Evolutionary conservation across 2,888 invertebrate species (phyloP).

Genomic region (Cantharis lateralis): DNA sequence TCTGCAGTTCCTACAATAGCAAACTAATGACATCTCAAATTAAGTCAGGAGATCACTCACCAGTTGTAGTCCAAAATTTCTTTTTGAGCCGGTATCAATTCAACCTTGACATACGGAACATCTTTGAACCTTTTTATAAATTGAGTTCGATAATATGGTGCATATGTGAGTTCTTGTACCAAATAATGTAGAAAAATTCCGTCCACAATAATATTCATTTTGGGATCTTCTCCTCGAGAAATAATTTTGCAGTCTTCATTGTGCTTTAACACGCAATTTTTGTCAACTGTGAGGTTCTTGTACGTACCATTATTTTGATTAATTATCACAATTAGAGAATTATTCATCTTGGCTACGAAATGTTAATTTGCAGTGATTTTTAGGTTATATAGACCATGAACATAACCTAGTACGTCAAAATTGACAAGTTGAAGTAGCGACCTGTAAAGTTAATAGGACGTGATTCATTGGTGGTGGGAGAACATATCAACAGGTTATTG

Average conservation of each 20-base stretch:
- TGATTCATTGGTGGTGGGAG: not conserved
- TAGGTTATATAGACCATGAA: not conserved
- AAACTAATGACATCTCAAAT: slow-evolving; percentile 1
- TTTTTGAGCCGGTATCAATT: slow-evolving; percentile 61
- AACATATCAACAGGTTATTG: not conserved
- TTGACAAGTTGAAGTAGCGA: not conserved
- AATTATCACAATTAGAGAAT: not conserved
- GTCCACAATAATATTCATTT: slow-evolving; percentile 36
- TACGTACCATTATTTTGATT: not conserved
- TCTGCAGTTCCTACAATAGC: slow-evolving; percentile 59
- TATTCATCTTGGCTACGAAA: not conserved
- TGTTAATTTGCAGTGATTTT: not conserved
- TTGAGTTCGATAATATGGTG: slow-evolving; percentile 19
- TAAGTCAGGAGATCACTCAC: slow-evolving; percentile 53
- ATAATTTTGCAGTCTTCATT: not conserved
- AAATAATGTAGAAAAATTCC: slow-evolving; percentile 48
- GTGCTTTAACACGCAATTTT: not conserved
- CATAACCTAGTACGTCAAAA: not conserved
- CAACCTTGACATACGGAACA: slow-evolving; percentile 45
- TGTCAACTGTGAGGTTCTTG: not conserved
- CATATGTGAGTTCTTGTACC: slow-evolving; percentile 39
- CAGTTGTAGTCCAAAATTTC: slow-evolving; percentile 74
- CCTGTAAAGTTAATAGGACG: too few relatives aligned
- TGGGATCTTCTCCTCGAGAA: not conserved
- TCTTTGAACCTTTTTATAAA: slow-evolving; percentile 26